These are phyloP conservation scores for Sus scrofa DNA, from an alignment of 2,113 vertebrate species.

Conservation along the genomic window DNA sequence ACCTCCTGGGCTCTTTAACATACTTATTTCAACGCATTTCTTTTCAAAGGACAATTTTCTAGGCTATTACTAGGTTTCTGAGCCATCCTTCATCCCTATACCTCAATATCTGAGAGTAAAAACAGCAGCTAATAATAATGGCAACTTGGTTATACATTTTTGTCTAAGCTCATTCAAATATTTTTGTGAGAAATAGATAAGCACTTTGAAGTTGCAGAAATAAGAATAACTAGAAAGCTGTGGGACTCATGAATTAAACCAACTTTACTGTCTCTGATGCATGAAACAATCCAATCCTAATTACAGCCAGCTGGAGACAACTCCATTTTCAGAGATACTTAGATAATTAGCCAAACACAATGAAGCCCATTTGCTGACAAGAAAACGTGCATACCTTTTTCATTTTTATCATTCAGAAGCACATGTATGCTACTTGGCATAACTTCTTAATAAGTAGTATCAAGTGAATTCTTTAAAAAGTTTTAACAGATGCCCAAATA, in stretches of 20 bases:
- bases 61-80: constrained; percentile 4
- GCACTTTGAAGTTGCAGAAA: constrained; percentile 80
- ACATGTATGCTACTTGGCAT: constrained; percentile 63
- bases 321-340: constrained; percentile 73
- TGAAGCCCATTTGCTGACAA: constrained; percentile 56
- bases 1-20: constrained; percentile 55
- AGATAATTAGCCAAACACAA: constrained; percentile 79
- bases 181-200: constrained; percentile 69
- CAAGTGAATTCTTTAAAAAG: constrained; percentile 31
- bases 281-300: constrained; percentile 83
- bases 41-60: constrained; percentile 57
- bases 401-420: constrained; percentile 62
- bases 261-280: constrained; percentile 72
- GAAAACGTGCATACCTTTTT: constrained; percentile 58
- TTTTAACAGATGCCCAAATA: background rate
- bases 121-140: constrained; percentile 62
- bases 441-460: constrained; percentile 54
- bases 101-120: constrained; percentile 60
- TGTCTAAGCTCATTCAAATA: constrained; percentile 66
- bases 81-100: background rate
- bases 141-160: background rate
- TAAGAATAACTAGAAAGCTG: constrained; percentile 80
- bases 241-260: constrained; percentile 78
- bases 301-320: constrained; percentile 80
- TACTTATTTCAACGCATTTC: constrained; percentile 55